Percentiles rank a stretch among this genome's conserved stretches.
phyloP scores from a whole-genome alignment of 2,888 invertebrate genomes.

The Caenorhabditis sp. region DNA sequence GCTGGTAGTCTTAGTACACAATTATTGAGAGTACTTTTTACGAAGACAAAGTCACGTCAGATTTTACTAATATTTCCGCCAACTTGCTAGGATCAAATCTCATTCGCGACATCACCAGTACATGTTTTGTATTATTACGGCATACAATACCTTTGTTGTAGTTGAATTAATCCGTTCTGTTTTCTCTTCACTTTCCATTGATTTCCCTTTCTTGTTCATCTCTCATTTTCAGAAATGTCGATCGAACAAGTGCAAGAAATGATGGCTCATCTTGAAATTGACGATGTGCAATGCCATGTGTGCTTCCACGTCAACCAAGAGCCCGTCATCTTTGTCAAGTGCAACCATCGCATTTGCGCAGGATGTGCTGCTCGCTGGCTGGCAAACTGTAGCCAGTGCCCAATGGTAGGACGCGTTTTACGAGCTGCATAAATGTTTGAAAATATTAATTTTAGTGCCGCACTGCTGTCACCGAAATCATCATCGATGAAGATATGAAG shows the following conservation, averaged over 20 bases:
- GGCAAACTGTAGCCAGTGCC: background rate
- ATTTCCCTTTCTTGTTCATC: background rate
- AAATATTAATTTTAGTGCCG: conserved; percentile 43
- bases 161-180: background rate
- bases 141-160: too few species aligned
- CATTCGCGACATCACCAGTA: background rate
- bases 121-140: background rate
- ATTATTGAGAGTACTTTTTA: background rate
- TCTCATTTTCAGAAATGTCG: conserved; percentile 12
- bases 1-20: background rate
- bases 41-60: background rate
- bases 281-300: conserved; percentile 28
- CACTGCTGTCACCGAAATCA: background rate
- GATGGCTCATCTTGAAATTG: conserved; percentile 15
- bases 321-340: conserved; percentile 13
- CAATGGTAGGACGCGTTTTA: conserved; percentile 45
- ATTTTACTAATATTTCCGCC: background rate
- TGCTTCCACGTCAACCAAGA: conserved; percentile 42
- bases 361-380: conserved; percentile 46
- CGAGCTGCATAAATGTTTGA: background rate
- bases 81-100: background rate
- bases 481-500: conserved; percentile 15
- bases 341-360: conserved; percentile 30
- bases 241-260: conserved; percentile 2
- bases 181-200: background rate